Evolutionary conservation across 2,888 invertebrate species (phyloP).

Genomic region (Plemyria rubiginata): DNA sequence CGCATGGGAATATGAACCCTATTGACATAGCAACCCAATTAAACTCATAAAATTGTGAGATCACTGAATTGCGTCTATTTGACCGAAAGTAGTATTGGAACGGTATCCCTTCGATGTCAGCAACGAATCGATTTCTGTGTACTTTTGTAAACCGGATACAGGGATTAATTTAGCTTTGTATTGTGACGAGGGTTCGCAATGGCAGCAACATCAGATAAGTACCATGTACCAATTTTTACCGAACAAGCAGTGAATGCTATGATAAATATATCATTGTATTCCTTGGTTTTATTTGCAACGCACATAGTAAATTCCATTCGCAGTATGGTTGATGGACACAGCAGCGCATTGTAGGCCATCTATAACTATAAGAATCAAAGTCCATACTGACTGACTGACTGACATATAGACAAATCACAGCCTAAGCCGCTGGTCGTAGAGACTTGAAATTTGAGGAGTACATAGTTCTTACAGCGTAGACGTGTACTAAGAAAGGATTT

Average conservation of each 20-base stretch:
- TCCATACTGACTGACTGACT: too few species aligned
- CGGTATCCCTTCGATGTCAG: slow-evolving; percentile 4
- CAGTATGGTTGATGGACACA: too few species aligned
- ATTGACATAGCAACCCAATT: too few species aligned
- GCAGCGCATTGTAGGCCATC: too few species aligned
- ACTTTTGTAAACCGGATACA: slow-evolving; percentile 12
- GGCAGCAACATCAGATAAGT: slow-evolving; percentile 8
- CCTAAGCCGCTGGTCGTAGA: too few species aligned
- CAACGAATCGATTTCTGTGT: slow-evolving; percentile 13
- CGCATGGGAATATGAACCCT: too few species aligned
- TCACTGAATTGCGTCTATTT: not conserved
- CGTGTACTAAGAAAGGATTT: too few species aligned
- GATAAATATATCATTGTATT: not conserved
- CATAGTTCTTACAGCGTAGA: too few species aligned
- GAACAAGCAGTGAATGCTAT: not conserved
- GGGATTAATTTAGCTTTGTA: slow-evolving; percentile 29
- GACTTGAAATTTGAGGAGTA: too few species aligned
- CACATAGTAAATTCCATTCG: not conserved
- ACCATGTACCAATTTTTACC: not conserved
- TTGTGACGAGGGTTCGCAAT: slow-evolving; percentile 31
- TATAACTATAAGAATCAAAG: too few species aligned
- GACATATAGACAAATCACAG: too few species aligned
- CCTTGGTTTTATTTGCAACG: not conserved
- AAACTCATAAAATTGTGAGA: not conserved
- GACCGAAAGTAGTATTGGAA: not conserved